Base-by-base conservation (phyloP, 2,888 invertebrate genomes). In the Clanis bilineata region DNA sequence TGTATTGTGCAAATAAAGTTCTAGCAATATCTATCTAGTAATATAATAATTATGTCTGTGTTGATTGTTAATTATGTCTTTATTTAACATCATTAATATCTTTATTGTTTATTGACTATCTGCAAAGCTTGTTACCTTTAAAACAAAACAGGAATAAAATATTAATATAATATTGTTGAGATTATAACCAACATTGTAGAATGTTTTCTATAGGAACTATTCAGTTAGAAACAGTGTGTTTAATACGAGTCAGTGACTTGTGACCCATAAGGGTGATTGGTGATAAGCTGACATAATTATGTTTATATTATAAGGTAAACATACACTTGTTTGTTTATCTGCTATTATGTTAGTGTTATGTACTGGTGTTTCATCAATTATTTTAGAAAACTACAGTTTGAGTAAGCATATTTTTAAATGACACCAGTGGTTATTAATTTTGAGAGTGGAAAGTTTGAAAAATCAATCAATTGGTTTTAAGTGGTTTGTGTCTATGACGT, bases 251-350 rank as follows among this genome's bases (percentile, higher is more conserved):
- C 75, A 74, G 69, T 74, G 77, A 76, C 79, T 73, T 77, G 54
- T 80, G 79, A 79, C 79, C 80, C 57, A 32, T 21, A 59, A 64
- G 62, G 67, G 67, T 64, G 70, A 65, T 59, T 60, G 64, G 65
- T 71, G 80, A 84, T 81, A 82, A 77, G 67, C 69, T 64, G 67
- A 76, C 77, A 77, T 75, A 69, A 64, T 64, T 73, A 74, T 80
- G 69, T 76, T 77, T 72, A 76, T 67, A 66, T 68, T 64, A 61
- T 57, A 64, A 69, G 65, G 67, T 70, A 70, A 65, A 68, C 57
- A 39, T 63, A 41, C 47, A 41, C 25, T 22, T 23, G 18, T 25
- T 38, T 51, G 36, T 58, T 38, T 58, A 44, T 58, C 18, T 47
- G 15, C 23, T 58, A 25, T 36, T 51, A 10, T 51, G 32, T 32